phyloP scores from a whole-genome alignment of 1,140 invertebrate species.

The Bombus balteatus region DNA sequence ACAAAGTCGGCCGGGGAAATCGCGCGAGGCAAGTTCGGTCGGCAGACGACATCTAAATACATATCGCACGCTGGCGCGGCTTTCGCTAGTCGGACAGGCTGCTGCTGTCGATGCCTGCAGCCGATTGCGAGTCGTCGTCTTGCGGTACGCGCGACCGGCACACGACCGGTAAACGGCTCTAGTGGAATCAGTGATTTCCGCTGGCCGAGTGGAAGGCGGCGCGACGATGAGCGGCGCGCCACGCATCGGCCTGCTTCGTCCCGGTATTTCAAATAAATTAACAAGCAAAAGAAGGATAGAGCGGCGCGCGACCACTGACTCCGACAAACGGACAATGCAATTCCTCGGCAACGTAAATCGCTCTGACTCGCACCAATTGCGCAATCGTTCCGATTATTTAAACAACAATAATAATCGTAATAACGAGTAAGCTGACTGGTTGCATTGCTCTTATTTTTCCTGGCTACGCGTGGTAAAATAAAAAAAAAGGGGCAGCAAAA shows the following conservation, averaged over 20 bases:
- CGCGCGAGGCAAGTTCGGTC: slow-evolving; percentile 24
- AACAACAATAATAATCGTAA: slow-evolving; percentile 33
- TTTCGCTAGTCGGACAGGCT: not conserved
- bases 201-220: not conserved
- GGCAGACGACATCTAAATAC: not conserved
- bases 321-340: not conserved
- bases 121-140: no score
- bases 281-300: not conserved
- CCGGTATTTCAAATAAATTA: not conserved
- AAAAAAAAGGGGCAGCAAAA: not conserved
- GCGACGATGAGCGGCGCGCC: not conserved
- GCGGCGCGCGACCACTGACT: not conserved
- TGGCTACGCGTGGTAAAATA: not conserved
- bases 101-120: no score
- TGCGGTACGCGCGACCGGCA: not conserved
- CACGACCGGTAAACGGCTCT: not conserved
- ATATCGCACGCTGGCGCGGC: not conserved
- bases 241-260: no score
- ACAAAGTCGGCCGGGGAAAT: slow-evolving; percentile 43
- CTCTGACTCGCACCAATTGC: slow-evolving; percentile 19
- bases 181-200: slow-evolving; percentile 15
- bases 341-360: slow-evolving; percentile 16
- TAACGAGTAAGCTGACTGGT: not conserved
- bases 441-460: not conserved
- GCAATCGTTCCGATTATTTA: slow-evolving; percentile 28